phyloP scores from a whole-genome alignment of 2,797 vertebrate species.

The Arrhamphus sclerolepis region DNA sequence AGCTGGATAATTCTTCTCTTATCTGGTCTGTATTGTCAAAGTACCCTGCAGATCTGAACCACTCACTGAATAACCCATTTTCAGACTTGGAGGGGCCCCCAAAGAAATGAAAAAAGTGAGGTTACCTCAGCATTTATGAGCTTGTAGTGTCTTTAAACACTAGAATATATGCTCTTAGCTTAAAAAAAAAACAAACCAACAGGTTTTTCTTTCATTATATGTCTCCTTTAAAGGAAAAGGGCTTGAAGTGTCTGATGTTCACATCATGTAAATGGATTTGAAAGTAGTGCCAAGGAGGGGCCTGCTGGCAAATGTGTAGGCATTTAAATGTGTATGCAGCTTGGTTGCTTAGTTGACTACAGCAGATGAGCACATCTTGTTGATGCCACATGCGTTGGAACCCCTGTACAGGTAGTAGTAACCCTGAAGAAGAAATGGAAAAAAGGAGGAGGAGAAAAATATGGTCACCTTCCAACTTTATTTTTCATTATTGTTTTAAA shows the following conservation, averaged over 20 bases:
- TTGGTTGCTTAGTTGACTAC: constrained; percentile 78
- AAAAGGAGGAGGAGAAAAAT: not conserved
- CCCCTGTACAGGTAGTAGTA: constrained; percentile 91
- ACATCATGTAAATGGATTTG: not conserved
- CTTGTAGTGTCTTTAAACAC: too few species aligned
- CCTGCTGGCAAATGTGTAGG: constrained; percentile 1
- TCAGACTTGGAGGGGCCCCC: too few species aligned
- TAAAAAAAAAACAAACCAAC: too few species aligned
- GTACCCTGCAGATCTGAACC: too few species aligned
- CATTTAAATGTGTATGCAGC: not conserved
- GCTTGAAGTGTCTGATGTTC: constrained; percentile 11
- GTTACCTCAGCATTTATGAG: too few species aligned
- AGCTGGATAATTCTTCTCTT: too few species aligned
- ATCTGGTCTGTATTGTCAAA: too few species aligned
- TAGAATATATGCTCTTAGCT: too few species aligned
- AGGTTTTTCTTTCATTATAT: too few species aligned
- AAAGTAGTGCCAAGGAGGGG: not conserved
- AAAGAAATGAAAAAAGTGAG: too few species aligned
- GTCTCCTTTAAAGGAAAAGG: constrained; percentile 5
- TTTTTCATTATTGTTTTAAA: not conserved
- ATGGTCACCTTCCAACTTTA: not conserved
- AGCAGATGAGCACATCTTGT: constrained; percentile 89
- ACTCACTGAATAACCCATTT: too few species aligned
- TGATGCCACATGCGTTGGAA: constrained; percentile 87
- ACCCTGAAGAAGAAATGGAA: constrained; percentile 79